These are phyloP conservation scores for Pemphigus obesinymphae DNA, from an alignment of 1,140 invertebrate genomes.

Conservation along the genomic window DNA sequence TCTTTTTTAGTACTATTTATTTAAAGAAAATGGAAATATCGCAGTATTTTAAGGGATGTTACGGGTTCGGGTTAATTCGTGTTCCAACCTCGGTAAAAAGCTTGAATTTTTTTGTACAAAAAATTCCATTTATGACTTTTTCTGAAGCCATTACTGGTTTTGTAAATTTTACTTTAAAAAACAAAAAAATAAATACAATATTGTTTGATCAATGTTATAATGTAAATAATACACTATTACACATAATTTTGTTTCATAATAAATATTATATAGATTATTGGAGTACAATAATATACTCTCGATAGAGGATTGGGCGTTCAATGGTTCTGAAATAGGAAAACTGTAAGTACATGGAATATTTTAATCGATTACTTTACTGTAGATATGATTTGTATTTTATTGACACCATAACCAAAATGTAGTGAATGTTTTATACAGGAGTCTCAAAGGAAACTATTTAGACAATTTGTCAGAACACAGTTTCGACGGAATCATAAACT, in stretches of 20 bases:
- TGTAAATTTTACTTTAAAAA: too few relatives aligned
- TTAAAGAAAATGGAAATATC: too few relatives aligned
- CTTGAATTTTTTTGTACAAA: too few relatives aligned
- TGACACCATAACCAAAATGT: neutral
- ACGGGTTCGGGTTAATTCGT: too few relatives aligned
- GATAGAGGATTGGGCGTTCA: conserved; percentile 61
- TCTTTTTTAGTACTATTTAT: too few relatives aligned
- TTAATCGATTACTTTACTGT: conserved; percentile 27
- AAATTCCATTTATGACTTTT: too few relatives aligned
- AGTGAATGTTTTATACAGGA: conserved; percentile 54
- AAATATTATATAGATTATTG: conserved; percentile 54
- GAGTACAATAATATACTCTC: conserved; percentile 60
- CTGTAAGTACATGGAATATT: conserved; percentile 56
- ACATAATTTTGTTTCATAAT: neutral
- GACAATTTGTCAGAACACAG: conserved; percentile 59
- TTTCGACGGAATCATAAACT: conserved; percentile 61
- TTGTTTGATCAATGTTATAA: too few relatives aligned
- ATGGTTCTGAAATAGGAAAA: conserved; percentile 61
- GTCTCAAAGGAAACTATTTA: conserved; percentile 64
- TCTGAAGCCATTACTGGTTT: too few relatives aligned
- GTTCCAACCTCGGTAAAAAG: too few relatives aligned
- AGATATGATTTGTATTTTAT: neutral
- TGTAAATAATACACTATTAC: neutral
- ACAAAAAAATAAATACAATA: too few relatives aligned
- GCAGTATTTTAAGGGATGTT: too few relatives aligned